Conservation (phyloP, 2,888 invertebrate species). For the Fragum sueziense region DNA sequence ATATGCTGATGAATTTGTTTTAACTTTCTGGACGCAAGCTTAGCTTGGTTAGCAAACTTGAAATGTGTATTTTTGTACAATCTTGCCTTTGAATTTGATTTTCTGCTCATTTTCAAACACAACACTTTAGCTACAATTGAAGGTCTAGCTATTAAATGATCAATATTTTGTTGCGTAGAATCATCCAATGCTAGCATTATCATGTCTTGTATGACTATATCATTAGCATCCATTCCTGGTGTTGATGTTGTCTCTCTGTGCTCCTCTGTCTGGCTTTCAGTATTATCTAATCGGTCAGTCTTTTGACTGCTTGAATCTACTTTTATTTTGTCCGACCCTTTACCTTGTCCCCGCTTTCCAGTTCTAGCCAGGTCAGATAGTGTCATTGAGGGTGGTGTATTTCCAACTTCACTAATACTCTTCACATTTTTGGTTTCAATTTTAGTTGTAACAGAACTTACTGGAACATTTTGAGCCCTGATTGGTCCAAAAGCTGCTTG, state of each 20-base stretch:
- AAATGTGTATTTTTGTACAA: slow-evolving; percentile 54
- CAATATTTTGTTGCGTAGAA: neutral
- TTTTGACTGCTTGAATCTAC: neutral
- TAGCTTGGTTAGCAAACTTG: slow-evolving; percentile 61
- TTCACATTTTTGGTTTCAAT: neutral
- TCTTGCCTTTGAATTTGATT: neutral
- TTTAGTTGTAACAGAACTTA: neutral
- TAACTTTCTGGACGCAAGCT: slow-evolving; percentile 19
- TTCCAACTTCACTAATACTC: neutral
- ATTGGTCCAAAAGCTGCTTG: slow-evolving; percentile 4
- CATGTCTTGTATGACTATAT: neutral
- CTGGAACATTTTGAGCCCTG: neutral
- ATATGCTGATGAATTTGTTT: slow-evolving; percentile 45
- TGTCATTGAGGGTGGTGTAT: neutral
- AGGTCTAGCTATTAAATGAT: slow-evolving; percentile 29
- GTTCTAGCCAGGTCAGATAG: slow-evolving; percentile 21
- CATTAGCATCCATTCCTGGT: neutral
- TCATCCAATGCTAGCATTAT: neutral
- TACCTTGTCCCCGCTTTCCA: neutral
- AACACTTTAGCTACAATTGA: slow-evolving; percentile 61
- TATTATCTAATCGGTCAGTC: neutral
- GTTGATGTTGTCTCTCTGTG: neutral
- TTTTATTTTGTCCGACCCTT: neutral
- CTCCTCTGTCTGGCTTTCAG: neutral
- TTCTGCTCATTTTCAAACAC: slow-evolving; percentile 38